A percentile compares a stretch with the other conserved stretches of the same genome.
Evolutionary conservation across 2,888 invertebrate genomes (phyloP).

Genomic region (Pollenia griseotomentosa): DNA sequence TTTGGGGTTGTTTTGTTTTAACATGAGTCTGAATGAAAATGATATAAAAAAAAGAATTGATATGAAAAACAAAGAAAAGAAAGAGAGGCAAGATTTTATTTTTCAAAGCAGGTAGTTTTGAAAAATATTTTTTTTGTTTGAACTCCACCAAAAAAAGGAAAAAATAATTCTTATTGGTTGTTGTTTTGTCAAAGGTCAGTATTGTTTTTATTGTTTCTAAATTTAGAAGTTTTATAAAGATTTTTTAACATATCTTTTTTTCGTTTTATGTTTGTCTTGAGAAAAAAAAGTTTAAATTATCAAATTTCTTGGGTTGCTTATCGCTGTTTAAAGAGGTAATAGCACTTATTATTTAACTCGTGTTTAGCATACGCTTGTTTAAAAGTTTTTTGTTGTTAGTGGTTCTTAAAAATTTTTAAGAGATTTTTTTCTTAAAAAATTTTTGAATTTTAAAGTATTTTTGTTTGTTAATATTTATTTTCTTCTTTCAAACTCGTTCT

Average conservation of each 20-base stretch:
- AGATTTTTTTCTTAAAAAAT: no score
- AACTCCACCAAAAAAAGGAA: background rate
- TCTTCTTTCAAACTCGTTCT: background rate
- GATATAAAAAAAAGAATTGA: no score
- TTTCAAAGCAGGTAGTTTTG: conserved; percentile 62
- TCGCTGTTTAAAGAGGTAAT: background rate
- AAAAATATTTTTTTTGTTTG: background rate
- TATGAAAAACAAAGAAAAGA: conserved; percentile 23
- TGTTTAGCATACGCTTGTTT: conserved; percentile 56
- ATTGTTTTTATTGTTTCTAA: conserved; percentile 4
- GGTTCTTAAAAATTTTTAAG: background rate
- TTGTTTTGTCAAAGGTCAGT: conserved; percentile 69
- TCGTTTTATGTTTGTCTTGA: conserved; percentile 2
- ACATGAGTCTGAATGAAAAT: no score
- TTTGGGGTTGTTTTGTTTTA: conserved; percentile 62
- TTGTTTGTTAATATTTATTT: background rate
- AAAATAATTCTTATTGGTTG: conserved; percentile 42
- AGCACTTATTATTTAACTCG: conserved; percentile 38
- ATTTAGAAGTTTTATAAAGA: background rate
- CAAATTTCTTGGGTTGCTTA: conserved; percentile 24
- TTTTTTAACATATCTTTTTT: conserved; percentile 11
- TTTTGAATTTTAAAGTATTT: no score
- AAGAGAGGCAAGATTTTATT: no score
- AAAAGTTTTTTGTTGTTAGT: background rate
- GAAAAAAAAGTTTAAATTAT: background rate